A percentile compares a stretch with the other conserved stretches of the same genome.
These are phyloP conservation scores for Callipepla californica DNA, from an alignment of 2,113 vertebrate species.

Conservation along the genomic window DNA sequence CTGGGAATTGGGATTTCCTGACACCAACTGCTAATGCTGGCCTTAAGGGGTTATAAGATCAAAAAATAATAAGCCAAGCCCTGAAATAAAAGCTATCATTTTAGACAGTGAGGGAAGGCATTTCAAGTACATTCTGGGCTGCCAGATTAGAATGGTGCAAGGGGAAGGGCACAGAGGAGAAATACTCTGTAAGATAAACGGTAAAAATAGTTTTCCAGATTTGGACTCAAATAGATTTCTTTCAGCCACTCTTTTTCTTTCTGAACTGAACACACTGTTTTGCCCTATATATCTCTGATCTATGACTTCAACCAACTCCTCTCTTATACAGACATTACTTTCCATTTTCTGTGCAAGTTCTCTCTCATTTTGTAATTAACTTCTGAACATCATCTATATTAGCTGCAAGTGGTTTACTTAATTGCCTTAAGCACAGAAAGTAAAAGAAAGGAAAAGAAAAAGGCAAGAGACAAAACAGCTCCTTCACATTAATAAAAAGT, in stretches of 20 bases:
- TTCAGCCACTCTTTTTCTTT: neutral
- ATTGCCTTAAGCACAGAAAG: neutral
- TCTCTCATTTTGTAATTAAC: neutral
- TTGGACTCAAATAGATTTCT: slow-evolving; percentile 6
- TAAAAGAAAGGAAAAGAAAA: neutral
- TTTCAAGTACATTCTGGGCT: slow-evolving; percentile 26
- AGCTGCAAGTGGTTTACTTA: neutral
- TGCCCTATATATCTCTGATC: neutral
- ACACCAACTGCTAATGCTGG: slow-evolving; percentile 54
- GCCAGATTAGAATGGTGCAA: neutral
- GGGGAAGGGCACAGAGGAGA: neutral
- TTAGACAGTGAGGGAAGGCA: slow-evolving; percentile 10
- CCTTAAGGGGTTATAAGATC: slow-evolving; percentile 64
- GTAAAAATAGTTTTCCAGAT: slow-evolving; percentile 31
- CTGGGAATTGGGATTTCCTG: slow-evolving; percentile 67
- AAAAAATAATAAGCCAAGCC: slow-evolving; percentile 59
- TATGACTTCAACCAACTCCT: neutral
- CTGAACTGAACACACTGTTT: neutral
- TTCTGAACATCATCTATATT: neutral
- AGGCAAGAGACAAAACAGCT: neutral
- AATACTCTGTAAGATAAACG: neutral
- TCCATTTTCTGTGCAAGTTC: neutral
- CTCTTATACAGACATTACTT: neutral
- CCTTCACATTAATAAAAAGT: neutral
- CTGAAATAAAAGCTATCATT: slow-evolving; percentile 55